Conservation (phyloP, 2,888 invertebrate genomes). For the Phaedon cochleariae region DNA sequence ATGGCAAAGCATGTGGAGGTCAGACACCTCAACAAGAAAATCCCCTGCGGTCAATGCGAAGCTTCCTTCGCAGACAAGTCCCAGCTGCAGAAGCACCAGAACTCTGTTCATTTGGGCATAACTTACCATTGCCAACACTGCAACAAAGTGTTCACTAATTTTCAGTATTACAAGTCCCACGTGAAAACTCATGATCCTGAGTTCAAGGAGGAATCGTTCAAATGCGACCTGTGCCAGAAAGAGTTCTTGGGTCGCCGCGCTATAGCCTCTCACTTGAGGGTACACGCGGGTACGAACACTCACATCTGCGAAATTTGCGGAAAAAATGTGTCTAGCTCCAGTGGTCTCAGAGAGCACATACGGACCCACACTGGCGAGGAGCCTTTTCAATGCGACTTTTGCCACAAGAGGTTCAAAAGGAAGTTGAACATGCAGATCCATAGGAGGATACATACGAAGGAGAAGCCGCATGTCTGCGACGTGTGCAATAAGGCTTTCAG, state of each 20-base stretch:
- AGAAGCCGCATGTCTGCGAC: constrained; percentile 46
- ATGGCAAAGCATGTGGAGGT: neutral
- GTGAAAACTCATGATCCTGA: too few relatives aligned
- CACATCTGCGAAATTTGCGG: constrained; percentile 34
- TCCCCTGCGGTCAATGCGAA: too few relatives aligned
- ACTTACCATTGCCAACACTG: too few relatives aligned
- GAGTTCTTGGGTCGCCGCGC: constrained; percentile 20
- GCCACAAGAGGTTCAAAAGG: constrained; percentile 12
- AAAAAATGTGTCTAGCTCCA: neutral
- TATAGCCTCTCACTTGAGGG: constrained; percentile 2
- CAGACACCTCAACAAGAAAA: constrained; percentile 1
- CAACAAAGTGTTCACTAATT: too few relatives aligned
- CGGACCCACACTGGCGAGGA: constrained; percentile 3
- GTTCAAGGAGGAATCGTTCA: neutral
- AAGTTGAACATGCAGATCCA: constrained; percentile 15
- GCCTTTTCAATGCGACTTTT: constrained; percentile 3
- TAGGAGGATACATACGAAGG: constrained; percentile 45
- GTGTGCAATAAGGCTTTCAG: constrained; percentile 35
- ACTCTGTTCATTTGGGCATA: too few relatives aligned
- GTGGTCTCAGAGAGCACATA: neutral
- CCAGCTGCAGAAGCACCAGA: too few relatives aligned
- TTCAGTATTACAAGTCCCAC: too few relatives aligned
- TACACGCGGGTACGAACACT: constrained; percentile 19
- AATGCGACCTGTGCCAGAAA: constrained; percentile 37
- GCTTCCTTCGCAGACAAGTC: too few relatives aligned